Evolutionary conservation across 1,140 invertebrate genomes (phyloP).

Genomic region (Zaprionus tsacasi): DNA sequence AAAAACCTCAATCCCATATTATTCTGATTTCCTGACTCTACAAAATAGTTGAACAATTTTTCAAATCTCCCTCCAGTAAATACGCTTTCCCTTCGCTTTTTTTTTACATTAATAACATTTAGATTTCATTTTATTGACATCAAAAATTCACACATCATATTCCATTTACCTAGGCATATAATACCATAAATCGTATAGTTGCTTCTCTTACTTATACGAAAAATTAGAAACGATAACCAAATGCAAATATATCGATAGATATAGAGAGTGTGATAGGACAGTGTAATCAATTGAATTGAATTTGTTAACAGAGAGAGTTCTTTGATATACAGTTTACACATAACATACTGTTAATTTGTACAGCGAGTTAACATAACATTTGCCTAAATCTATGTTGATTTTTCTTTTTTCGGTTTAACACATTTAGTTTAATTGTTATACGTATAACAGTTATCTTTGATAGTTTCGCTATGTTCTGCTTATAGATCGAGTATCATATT

Average conservation of each 20-base stretch:
- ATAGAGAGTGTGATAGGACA: slow-evolving; percentile 11
- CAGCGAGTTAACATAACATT: slow-evolving; percentile 28
- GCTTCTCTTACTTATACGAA: neutral
- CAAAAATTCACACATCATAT: slow-evolving; percentile 70
- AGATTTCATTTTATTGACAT: slow-evolving; percentile 78
- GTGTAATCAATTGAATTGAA: slow-evolving; percentile 6
- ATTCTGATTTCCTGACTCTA: neutral
- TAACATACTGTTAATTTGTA: neutral
- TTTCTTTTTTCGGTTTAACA: slow-evolving; percentile 11
- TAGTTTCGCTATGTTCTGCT: slow-evolving; percentile 14
- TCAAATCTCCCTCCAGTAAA: neutral
- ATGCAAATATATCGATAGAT: neutral
- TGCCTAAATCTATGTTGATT: neutral
- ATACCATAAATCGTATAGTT: slow-evolving; percentile 7
- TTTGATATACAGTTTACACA: slow-evolving; percentile 3
- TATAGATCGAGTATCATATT: slow-evolving; percentile 42
- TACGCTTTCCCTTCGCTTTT: neutral
- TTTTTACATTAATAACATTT: slow-evolving; percentile 71
- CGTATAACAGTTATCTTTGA: slow-evolving; percentile 26
- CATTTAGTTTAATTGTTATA: slow-evolving; percentile 9
- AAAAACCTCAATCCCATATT: neutral
- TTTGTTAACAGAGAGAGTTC: neutral
- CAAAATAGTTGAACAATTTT: too few species aligned
- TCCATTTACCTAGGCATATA: slow-evolving; percentile 64
- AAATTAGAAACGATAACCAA: slow-evolving; percentile 42